phyloP scores from a whole-genome alignment of 2,797 vertebrate genomes.

The Hyperoplus lanceolatus region DNA sequence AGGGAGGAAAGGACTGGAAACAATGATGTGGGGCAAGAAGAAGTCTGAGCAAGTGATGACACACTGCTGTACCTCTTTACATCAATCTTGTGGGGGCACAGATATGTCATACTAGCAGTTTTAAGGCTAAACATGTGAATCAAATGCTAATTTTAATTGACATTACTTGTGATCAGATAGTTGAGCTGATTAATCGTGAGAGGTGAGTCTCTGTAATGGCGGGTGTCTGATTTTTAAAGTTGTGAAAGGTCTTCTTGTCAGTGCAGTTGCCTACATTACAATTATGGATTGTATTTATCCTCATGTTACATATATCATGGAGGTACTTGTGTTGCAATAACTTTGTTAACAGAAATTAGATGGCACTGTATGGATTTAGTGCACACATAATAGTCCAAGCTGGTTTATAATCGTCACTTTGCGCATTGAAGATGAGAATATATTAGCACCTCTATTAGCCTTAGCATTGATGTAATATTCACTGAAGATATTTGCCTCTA shows the following conservation, averaged over 20 bases:
- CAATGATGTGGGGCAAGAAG: background rate
- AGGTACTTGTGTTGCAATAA: too few species aligned
- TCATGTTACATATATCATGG: background rate
- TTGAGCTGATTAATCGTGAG: too few species aligned
- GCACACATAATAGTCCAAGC: background rate
- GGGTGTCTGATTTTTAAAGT: background rate
- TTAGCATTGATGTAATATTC: background rate
- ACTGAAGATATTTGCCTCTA: background rate
- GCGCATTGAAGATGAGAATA: background rate
- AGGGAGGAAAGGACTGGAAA: background rate
- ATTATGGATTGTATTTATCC: background rate
- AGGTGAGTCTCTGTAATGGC: background rate
- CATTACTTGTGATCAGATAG: background rate
- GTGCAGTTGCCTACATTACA: background rate
- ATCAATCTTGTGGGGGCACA: background rate
- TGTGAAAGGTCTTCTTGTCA: background rate
- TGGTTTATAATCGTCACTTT: conserved; percentile 4
- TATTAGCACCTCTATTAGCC: background rate
- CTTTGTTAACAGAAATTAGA: background rate
- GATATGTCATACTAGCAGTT: background rate
- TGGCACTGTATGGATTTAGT: background rate
- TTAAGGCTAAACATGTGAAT: background rate
- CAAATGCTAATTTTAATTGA: conserved; percentile 5
- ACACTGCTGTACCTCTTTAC: background rate
- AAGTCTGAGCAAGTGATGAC: conserved; percentile 4